These are phyloP conservation scores for Botia almorhae DNA, from an alignment of 2,797 vertebrate species.

Conservation along the genomic window DNA sequence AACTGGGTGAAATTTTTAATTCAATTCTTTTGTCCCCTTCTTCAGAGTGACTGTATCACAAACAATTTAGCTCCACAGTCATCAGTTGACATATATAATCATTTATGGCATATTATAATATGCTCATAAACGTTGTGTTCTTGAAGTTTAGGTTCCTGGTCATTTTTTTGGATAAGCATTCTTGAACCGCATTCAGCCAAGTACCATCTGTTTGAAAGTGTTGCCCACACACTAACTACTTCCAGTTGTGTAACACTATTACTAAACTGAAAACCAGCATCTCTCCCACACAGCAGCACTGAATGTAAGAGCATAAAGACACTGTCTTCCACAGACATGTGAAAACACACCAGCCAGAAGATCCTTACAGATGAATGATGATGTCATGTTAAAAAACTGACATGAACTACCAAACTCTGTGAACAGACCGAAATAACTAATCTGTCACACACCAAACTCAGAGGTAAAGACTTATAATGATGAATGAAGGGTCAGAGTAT, in stretches of 20 bases:
- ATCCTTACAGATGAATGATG: background rate
- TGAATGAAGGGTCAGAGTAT: too few relatives aligned
- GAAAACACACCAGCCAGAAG: background rate
- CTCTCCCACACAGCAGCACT: constrained; percentile 16
- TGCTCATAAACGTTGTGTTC: constrained; percentile 35
- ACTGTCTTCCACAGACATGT: background rate
- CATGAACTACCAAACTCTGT: background rate
- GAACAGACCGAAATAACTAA: background rate
- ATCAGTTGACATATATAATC: constrained; percentile 22
- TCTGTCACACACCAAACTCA: background rate
- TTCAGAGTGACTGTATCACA: background rate
- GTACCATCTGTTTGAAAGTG: constrained; percentile 48
- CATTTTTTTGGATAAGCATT: constrained; percentile 44
- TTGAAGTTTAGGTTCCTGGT: constrained; percentile 47
- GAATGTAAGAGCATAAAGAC: constrained; percentile 15
- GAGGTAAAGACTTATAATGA: background rate
- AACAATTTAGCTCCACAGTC: background rate
- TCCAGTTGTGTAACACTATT: constrained; percentile 62
- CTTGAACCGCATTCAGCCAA: background rate
- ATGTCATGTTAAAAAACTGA: background rate
- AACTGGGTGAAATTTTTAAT: background rate
- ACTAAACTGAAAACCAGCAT: constrained; percentile 54
- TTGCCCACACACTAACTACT: constrained; percentile 65
- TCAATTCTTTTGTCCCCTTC: background rate
- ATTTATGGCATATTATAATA: constrained; percentile 23